Percentiles rank a stretch among this genome's conserved stretches.
Conservation (phyloP, 2,797 vertebrate species). For the Onychomys torridus region DNA sequence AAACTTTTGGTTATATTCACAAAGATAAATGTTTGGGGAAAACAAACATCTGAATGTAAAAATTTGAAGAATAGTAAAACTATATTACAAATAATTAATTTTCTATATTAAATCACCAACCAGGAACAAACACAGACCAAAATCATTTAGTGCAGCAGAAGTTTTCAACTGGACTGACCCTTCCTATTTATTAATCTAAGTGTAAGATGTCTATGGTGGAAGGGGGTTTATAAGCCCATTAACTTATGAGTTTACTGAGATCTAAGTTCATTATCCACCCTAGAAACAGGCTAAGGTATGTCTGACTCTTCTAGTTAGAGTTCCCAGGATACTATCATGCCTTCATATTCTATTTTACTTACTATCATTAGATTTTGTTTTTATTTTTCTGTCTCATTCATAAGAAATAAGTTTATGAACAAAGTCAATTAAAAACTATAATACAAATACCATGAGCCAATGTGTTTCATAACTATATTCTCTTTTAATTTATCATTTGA, state of each 20-base stretch:
- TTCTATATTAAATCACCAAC: background rate
- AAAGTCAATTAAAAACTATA: background rate
- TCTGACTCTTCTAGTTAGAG: background rate
- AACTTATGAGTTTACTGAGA: background rate
- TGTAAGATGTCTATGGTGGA: no score
- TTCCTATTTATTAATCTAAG: background rate
- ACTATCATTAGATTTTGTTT: background rate
- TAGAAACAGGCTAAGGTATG: background rate
- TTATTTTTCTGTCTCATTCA: background rate
- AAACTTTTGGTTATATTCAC: background rate
- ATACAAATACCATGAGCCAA: background rate
- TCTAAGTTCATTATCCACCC: accelerated
- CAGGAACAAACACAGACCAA: background rate
- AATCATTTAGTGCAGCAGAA: background rate
- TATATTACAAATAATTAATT: background rate
- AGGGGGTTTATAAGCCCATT: background rate
- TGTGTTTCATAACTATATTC: background rate
- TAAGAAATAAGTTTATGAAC: background rate
- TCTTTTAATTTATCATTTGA: background rate
- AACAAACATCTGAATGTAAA: background rate
- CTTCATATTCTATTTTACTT: slow-evolving; percentile 2
- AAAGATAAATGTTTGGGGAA: background rate
- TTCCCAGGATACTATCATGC: background rate
- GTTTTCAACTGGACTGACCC: background rate
- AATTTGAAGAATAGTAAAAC: background rate